Conservation (phyloP, 2,113 vertebrate species). For the Erpornis zantholeuca region DNA sequence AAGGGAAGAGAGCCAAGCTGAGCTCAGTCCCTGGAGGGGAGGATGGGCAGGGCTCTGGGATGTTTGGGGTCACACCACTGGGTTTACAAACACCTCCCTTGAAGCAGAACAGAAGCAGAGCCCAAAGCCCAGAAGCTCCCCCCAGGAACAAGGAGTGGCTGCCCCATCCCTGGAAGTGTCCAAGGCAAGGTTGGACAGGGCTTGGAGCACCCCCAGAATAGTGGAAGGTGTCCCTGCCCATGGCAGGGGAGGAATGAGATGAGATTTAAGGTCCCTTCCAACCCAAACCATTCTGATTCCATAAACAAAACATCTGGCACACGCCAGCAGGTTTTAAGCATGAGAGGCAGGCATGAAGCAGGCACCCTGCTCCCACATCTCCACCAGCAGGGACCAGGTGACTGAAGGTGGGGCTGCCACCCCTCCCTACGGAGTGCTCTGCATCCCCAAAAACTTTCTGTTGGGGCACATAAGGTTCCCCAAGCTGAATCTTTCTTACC, state of each 20-base stretch:
- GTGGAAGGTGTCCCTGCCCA: neutral
- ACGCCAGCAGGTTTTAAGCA: neutral
- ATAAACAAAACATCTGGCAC: neutral
- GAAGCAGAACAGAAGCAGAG: neutral
- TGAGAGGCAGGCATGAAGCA: neutral
- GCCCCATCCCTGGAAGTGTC: neutral
- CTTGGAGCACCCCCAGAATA: neutral
- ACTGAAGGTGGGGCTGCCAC: neutral
- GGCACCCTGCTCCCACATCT: neutral
- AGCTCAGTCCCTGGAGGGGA: neutral
- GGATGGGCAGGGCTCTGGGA: neutral
- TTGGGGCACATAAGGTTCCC: neutral
- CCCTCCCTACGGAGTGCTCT: rapidly evolving
- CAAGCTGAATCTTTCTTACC: conserved; percentile 63
- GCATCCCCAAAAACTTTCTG: neutral
- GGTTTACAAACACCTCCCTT: neutral
- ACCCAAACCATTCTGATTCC: neutral
- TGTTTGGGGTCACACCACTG: rapidly evolving
- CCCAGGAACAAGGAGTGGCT: neutral
- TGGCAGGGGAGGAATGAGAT: neutral
- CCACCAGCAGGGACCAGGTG: neutral
- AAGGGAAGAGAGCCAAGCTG: conserved; percentile 27
- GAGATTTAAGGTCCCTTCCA: neutral
- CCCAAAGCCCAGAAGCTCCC: neutral
- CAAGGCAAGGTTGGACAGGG: rapidly evolving